These are phyloP conservation scores for Eulimnadia texana DNA, from an alignment of 1,140 invertebrate species.

Conservation along the genomic window DNA sequence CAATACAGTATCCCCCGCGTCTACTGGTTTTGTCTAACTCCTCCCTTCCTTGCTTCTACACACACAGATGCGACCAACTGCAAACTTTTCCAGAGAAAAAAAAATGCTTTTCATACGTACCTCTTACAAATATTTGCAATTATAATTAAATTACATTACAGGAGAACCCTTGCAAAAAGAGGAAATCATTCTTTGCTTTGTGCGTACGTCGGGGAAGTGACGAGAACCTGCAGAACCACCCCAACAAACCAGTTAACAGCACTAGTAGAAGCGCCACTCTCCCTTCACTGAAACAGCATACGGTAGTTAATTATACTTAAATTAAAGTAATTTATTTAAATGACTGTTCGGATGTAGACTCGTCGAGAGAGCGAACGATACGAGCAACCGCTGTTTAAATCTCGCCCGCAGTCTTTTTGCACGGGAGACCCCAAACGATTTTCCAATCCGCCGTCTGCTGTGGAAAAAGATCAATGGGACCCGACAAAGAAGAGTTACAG, in stretches of 20 bases:
- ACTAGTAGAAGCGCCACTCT: slow-evolving; percentile 37
- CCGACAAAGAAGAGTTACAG: background rate
- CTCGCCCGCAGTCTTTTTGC: slow-evolving; percentile 54
- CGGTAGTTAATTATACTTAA: background rate
- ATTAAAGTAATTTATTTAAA: background rate
- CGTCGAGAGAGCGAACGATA: background rate
- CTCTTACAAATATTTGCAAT: too few relatives aligned
- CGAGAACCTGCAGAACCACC: slow-evolving; percentile 24
- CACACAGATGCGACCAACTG: too few relatives aligned
- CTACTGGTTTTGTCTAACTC: too few relatives aligned
- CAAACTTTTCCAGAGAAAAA: too few relatives aligned
- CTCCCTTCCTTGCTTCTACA: too few relatives aligned
- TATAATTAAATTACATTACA: too few relatives aligned
- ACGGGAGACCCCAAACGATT: slow-evolving; percentile 54
- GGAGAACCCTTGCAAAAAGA: slow-evolving; percentile 38
- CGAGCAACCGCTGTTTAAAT: slow-evolving; percentile 50
- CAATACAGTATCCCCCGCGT: too few relatives aligned
- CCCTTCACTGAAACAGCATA: slow-evolving; percentile 31
- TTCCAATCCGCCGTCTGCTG: slow-evolving; percentile 24
- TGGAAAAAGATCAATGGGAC: background rate
- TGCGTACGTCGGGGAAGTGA: slow-evolving; percentile 46
- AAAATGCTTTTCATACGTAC: too few relatives aligned
- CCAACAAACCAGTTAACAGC: slow-evolving; percentile 72
- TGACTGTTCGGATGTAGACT: too few relatives aligned
- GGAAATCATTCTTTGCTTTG: slow-evolving; percentile 49